These are phyloP conservation scores for Anas georgica DNA, from an alignment of 2,797 vertebrate genomes.

Conservation along the genomic window DNA sequence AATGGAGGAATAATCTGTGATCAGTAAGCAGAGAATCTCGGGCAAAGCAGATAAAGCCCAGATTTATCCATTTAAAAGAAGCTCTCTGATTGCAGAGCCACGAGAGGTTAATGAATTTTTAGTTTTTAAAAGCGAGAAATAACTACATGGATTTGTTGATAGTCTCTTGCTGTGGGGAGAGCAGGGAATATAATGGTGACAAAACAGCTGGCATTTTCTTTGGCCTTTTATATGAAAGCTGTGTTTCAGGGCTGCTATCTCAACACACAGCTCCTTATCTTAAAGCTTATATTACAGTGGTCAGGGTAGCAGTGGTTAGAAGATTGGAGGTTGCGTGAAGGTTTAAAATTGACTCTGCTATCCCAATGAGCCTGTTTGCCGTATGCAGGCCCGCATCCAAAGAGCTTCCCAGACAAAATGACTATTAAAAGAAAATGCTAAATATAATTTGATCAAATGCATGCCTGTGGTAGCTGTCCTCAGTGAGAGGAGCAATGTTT, in stretches of 20 bases:
- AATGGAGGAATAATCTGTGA: slow-evolving; percentile 69
- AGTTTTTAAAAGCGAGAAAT: slow-evolving; percentile 49
- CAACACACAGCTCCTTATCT: slow-evolving; percentile 47
- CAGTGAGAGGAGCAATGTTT: neutral
- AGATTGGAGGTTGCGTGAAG: slow-evolving; percentile 19
- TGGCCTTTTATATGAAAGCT: slow-evolving; percentile 46
- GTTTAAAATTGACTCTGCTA: slow-evolving; percentile 38
- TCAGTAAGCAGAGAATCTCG: slow-evolving; percentile 58
- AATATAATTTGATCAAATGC: neutral
- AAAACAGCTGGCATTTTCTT: slow-evolving; percentile 60
- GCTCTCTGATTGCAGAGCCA: slow-evolving; percentile 51
- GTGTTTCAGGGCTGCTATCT: slow-evolving; percentile 38
- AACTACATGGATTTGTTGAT: slow-evolving; percentile 47
- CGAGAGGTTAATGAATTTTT: slow-evolving; percentile 51
- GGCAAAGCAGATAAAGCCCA: slow-evolving; percentile 62
- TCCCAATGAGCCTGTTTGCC: slow-evolving; percentile 14
- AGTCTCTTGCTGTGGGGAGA: neutral
- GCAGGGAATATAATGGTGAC: neutral
- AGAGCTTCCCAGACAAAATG: neutral
- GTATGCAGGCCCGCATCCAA: neutral
- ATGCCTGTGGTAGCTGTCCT: neutral
- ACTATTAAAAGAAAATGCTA: neutral
- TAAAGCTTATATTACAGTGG: slow-evolving; percentile 39
- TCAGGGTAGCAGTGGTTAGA: neutral
- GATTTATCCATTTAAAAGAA: slow-evolving; percentile 68